Evolutionary conservation across 2,888 invertebrate genomes (phyloP).

Genomic region (Escarpia spicata): DNA sequence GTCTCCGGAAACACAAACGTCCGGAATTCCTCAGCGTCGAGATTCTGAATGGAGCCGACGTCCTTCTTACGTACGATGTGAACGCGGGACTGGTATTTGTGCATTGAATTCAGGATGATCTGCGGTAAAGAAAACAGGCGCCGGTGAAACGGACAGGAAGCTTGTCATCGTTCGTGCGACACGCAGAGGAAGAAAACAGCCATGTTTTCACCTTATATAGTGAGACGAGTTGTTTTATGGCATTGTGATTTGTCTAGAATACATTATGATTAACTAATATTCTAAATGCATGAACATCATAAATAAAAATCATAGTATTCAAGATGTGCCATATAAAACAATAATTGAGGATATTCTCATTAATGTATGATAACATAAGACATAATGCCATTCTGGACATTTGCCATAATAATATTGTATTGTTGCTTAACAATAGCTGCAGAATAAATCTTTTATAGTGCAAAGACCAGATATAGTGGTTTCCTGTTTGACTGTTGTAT

Average conservation of each 20-base stretch:
- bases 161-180: too few species aligned
- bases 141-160: neutral
- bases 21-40: constrained; percentile 16
- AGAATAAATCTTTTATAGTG: neutral
- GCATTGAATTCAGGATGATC: constrained; percentile 99
- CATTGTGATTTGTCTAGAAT: neutral
- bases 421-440: neutral
- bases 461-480: too few species aligned
- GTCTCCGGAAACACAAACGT: constrained; percentile 94
- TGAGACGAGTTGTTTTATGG: neutral
- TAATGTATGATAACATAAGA: neutral
- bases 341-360: neutral
- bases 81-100: constrained; percentile 97
- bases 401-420: neutral
- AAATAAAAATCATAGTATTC: neutral
- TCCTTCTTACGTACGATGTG: constrained; percentile 72
- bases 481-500: too few species aligned
- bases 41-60: constrained; percentile 11
- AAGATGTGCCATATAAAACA: neutral
- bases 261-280: too few species aligned
- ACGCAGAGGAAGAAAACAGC: too few species aligned
- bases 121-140: constrained; percentile 63
- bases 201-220: neutral
- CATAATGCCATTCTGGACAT: neutral
- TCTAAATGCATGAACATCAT: too few species aligned